Base-by-base conservation (phyloP, 1,140 invertebrate species). In the Sogatella furcifera region DNA sequence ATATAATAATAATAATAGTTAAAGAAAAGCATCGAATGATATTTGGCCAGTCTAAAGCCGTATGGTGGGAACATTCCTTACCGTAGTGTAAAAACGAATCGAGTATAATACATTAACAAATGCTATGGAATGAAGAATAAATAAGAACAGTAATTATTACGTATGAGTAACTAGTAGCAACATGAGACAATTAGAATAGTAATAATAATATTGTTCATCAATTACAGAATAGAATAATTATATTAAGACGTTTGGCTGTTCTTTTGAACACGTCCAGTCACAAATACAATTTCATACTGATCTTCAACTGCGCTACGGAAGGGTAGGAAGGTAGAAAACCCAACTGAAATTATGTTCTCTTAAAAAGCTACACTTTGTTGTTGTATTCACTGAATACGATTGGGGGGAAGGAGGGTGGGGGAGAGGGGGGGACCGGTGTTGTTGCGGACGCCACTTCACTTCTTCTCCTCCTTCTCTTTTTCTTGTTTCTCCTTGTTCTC, bases 401-500 rank as follows among this genome's bases (percentile, higher is more conserved):
- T 38, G 13, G 34, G 22, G 52, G 52, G 52, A 41, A 22, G 14
- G 22, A 17, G 49, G 58, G 49, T 60, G 49, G 49, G 49, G 58
- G 58, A n/a, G 13, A 17, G 24, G 31, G 31, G 52, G 52, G 22
- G 31, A 53, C 19, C 21, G 44, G 43, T 38, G 14, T 41, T 21
- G 52, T 41, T 54, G 19, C 28, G 43, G 22, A 13, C 38, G 46
- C 22, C 54, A 52, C 34, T 59, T 38, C 46, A 52, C 61, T 60
- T 59, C 41, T 67, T 60, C 59, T 64, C 57, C 60, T 67, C 61
- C 34, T 66, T 67, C 49, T 67, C 63, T 57, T 63, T 63, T 54
- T 67, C 62, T 55, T n/a, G n/a, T n/a, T 67, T 63, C 15, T 67
- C 65, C 56, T 67, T 65, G 24, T 65, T 66, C 14, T 65, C 66